Evolutionary conservation across 2,888 invertebrate genomes (phyloP), one percentile per base, ranked within the genome.

Genomic region (Cheilosia vernalis): DNA sequence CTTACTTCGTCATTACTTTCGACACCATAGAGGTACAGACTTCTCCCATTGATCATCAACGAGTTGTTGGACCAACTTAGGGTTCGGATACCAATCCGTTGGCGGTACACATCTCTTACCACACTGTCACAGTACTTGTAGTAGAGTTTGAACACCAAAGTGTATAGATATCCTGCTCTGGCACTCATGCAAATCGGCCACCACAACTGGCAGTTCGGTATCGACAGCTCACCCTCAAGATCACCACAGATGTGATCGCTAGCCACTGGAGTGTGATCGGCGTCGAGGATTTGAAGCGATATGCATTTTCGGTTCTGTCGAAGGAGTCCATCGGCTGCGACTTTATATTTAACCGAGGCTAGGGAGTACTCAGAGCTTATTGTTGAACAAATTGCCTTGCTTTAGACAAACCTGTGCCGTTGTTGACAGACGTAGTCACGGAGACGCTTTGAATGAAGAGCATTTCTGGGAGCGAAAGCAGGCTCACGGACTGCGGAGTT

Each of bases 111-210:
- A 30, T 82, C 82, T 27, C 47, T 66, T 0, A 82, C 66, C 0
- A 47, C 58, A 60, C 60, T 72, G 33, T 77, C 72, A 15, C 70
- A 77, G 47, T 73, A 64, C 33, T 69, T 76, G 30, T 81, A 76
- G 19, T 42, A 63, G 3, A 82, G 51, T 49, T 56, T 58, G 13
- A 78, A 66, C 0, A 78, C 73, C n/a, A 83, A 40, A 0, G 78
- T 83, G 24, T 83, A 83, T 1, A 77, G 78, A 2, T 78, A 78
- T 3, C 78, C 78, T 9, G 67, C 15, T 42, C 30, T 49, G 1
- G 30, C 4, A 6, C 61, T 49, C 78, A 78, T 67, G 19, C 42
- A 40, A 42, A 58, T 51, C 6, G 83, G 83, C 73, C 78, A 78
- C 78, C 83, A 83, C 2, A 73, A 30, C 10, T 66, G 64, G n/a